These are phyloP conservation scores for Himalopsyche japonica DNA, from an alignment of 2,888 invertebrate species.

Conservation along the genomic window DNA sequence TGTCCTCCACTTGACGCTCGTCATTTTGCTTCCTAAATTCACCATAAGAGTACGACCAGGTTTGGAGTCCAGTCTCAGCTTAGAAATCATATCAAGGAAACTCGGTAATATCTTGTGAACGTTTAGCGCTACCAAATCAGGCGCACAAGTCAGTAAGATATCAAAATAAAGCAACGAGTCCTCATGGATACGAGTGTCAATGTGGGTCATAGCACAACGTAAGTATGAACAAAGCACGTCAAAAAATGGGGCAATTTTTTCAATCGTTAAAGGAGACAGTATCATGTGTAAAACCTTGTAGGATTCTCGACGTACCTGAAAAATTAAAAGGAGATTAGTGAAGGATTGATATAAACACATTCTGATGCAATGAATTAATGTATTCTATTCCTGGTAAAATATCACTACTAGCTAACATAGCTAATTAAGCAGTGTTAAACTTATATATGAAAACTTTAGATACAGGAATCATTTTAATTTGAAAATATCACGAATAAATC, in stretches of 20 bases:
- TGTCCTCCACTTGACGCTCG: constrained; percentile 78
- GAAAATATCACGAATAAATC: no score
- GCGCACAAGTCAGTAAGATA: constrained; percentile 69
- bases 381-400: no score
- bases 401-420: no score
- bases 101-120: constrained; percentile 74
- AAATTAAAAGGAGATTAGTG: constrained; percentile 30
- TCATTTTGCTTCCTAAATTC: constrained; percentile 71
- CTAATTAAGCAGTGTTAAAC: no score
- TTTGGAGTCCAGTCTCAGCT: constrained; percentile 64
- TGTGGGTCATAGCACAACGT: constrained; percentile 89
- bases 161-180: constrained; percentile 82
- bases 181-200: constrained; percentile 77
- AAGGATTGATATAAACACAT: neutral
- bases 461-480: no score
- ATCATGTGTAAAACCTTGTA: constrained; percentile 61
- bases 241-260: constrained; percentile 73
- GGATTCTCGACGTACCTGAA: constrained; percentile 60
- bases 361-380: neutral
- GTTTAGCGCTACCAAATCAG: constrained; percentile 67
- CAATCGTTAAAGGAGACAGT: constrained; percentile 49
- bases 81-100: constrained; percentile 85
- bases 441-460: no score
- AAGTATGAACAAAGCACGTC: constrained; percentile 77
- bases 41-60: constrained; percentile 70